Conservation (phyloP, 2,888 invertebrate genomes). For the Busseola fusca region DNA sequence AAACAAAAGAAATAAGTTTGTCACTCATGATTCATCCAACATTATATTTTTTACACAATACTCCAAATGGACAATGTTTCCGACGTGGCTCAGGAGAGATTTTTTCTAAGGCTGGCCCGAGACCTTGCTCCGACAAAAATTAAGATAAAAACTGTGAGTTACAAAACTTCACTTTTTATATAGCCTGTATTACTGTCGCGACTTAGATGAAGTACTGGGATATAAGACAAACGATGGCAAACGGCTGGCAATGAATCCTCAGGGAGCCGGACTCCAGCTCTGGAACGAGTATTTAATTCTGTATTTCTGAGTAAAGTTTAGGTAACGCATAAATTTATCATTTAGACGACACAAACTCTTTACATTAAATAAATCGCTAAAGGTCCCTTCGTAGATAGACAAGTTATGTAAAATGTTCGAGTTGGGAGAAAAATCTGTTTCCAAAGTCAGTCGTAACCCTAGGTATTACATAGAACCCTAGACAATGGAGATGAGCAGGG, state of each 20-base stretch:
- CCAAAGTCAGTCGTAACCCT: conserved; percentile 13
- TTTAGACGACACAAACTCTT: conserved; percentile 45
- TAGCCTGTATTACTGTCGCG: conserved; percentile 25
- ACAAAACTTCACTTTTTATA: conserved; percentile 41
- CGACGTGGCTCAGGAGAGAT: conserved; percentile 23
- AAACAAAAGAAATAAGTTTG: conserved; percentile 49
- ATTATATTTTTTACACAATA: conserved; percentile 34
- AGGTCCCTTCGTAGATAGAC: conserved; percentile 10
- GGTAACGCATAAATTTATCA: conserved; percentile 42
- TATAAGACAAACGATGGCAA: conserved; percentile 29
- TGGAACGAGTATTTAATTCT: conserved; percentile 32
- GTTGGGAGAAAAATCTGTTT: conserved; percentile 27
- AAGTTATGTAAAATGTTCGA: conserved; percentile 40
- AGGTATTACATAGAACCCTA: conserved; percentile 9
- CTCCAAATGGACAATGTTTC: conserved; percentile 25
- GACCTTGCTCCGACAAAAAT: conserved; percentile 45
- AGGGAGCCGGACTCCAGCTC: conserved; percentile 27
- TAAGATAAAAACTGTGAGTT: conserved; percentile 42
- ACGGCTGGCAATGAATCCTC: conserved; percentile 36
- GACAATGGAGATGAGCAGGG: conserved; percentile 29
- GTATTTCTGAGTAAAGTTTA: conserved; percentile 37
- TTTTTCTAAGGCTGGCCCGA: conserved; percentile 35
- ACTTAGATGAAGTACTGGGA: conserved; percentile 39
- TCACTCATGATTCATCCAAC: conserved; percentile 55
- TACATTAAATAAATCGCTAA: conserved; percentile 43